Percentiles rank a stretch among this genome's conserved stretches.
These are phyloP conservation scores for Eulemur rubriventer DNA, from an alignment of 2,797 vertebrate genomes.

Conservation along the genomic window DNA sequence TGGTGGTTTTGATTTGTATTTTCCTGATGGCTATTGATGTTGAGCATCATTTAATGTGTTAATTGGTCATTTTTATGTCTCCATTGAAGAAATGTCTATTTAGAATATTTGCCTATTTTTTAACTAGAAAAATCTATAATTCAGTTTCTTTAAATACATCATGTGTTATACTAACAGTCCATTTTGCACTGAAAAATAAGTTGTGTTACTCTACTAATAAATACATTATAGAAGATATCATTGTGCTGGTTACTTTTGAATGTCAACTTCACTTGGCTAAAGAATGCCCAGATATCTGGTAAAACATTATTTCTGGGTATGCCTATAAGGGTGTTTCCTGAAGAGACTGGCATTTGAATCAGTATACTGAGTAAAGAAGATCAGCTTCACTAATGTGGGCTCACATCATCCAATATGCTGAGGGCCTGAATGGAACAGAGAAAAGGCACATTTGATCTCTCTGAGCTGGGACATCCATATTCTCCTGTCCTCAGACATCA, in stretches of 20 bases:
- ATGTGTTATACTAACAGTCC: neutral
- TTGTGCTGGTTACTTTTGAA: neutral
- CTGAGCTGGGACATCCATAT: neutral
- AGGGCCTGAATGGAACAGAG: neutral
- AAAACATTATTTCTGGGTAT: too few species aligned
- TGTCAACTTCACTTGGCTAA: neutral
- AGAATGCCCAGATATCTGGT: neutral
- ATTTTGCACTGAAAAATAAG: neutral
- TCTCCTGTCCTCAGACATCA: neutral
- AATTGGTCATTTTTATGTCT: neutral
- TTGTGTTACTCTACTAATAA: neutral
- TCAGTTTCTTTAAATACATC: neutral
- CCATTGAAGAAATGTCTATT: neutral
- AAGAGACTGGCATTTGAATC: too few species aligned
- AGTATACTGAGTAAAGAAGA: neutral
- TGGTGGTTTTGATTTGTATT: neutral
- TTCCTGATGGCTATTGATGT: neutral
- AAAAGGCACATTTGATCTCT: neutral
- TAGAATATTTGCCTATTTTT: neutral
- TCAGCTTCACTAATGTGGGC: neutral
- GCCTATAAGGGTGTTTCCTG: too few species aligned
- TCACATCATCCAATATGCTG: neutral
- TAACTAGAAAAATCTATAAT: neutral
- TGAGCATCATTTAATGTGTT: neutral
- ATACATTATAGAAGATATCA: neutral